phyloP scores from a whole-genome alignment of 2,113 vertebrate species.

The Trogon melanurus region DNA sequence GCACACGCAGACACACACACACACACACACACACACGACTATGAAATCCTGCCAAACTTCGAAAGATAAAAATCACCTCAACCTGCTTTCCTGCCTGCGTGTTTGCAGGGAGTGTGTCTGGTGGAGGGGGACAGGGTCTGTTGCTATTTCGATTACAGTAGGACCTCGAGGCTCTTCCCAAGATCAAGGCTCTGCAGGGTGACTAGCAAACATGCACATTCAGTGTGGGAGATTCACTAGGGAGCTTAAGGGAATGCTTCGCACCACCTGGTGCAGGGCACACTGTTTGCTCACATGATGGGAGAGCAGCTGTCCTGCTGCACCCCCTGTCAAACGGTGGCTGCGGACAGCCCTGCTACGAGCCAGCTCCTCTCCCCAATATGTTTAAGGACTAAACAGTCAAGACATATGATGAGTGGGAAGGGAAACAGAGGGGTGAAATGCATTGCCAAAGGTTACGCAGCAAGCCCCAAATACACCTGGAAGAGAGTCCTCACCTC shows the following conservation, averaged over 20 bases:
- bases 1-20: neutral
- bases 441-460: neutral
- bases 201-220: neutral
- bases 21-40: neutral
- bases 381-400: neutral
- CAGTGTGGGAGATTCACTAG: neutral
- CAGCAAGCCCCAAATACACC: slow-evolving; percentile 16
- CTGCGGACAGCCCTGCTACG: neutral
- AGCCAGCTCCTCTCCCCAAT: neutral
- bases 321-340: fast-evolving
- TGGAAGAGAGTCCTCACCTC: slow-evolving; percentile 42
- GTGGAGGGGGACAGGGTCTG: neutral
- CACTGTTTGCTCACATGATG: fast-evolving
- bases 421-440: slow-evolving; percentile 9
- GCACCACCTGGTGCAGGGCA: neutral
- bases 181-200: neutral
- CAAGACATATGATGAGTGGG: slow-evolving; percentile 41
- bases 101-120: neutral
- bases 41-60: neutral
- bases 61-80: neutral
- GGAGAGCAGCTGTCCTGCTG: neutral
- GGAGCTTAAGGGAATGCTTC: neutral
- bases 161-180: neutral
- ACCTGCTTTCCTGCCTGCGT: neutral
- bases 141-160: neutral